These are phyloP conservation scores for Netelia fuscicornis DNA, from an alignment of 2,888 invertebrate genomes.

Conservation along the genomic window DNA sequence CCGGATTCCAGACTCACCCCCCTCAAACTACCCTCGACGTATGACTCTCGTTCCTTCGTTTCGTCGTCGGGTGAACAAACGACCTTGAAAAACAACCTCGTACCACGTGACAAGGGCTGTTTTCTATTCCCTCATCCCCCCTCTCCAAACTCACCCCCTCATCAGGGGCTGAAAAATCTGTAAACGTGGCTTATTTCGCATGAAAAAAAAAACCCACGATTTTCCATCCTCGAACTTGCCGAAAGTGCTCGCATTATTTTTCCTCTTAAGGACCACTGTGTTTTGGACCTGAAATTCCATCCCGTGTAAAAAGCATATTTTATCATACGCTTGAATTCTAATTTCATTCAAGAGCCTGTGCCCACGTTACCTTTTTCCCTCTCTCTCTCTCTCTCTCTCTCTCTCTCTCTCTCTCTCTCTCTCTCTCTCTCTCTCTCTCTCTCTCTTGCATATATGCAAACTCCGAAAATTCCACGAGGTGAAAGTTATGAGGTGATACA, in stretches of 20 bases:
- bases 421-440: background rate
- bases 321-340: slow-evolving; percentile 45
- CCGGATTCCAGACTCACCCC: background rate
- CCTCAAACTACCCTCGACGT: background rate
- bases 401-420: background rate
- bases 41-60: background rate
- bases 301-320: slow-evolving; percentile 24
- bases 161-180: no score
- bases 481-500: slow-evolving; percentile 50
- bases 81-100: background rate
- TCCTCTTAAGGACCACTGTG: no score
- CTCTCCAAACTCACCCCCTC: no score
- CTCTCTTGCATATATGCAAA: slow-evolving; percentile 29
- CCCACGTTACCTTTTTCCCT: slow-evolving; percentile 24
- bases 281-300: no score
- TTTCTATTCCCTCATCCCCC: no score
- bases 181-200: no score
- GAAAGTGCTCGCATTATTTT: no score
- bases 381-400: background rate
- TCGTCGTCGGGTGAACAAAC: background rate
- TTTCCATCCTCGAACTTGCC: no score
- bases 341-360: slow-evolving; percentile 48
- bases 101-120: no score
- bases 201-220: no score
- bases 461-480: slow-evolving; percentile 36